A percentile compares a stretch with the other conserved stretches of the same genome.
These are phyloP conservation scores for Sebastes kiyomatsui DNA, from an alignment of 2,797 vertebrate species.

Conservation along the genomic window DNA sequence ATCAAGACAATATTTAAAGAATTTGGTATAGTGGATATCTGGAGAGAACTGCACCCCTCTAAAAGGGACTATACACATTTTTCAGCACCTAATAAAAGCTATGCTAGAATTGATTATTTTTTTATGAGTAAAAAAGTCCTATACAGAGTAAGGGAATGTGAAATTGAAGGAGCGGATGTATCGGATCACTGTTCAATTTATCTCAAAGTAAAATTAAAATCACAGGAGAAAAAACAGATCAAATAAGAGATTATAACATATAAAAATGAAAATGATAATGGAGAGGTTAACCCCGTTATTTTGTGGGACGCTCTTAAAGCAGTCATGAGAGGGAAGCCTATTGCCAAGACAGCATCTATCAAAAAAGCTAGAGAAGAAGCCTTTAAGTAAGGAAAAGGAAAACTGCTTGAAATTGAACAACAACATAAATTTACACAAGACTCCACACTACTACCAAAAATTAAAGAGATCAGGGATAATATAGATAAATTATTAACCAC, in stretches of 20 bases:
- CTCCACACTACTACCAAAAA: neutral
- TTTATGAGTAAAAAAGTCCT: neutral
- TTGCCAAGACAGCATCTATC: neutral
- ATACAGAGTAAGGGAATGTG: neutral
- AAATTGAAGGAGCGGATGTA: neutral
- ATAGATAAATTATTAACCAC: neutral
- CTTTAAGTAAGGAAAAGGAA: neutral
- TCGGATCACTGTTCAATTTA: too few relatives aligned
- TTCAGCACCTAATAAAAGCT: neutral
- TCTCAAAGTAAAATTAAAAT: neutral
- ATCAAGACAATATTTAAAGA: neutral
- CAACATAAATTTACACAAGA: neutral
- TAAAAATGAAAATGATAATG: neutral
- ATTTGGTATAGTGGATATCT: neutral
- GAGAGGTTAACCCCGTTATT: neutral
- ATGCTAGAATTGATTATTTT: neutral
- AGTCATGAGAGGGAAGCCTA: neutral
- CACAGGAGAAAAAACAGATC: neutral
- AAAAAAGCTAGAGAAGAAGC: neutral
- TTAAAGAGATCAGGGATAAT: neutral
- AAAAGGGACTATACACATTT: neutral
- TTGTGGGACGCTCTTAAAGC: slow-evolving; percentile 4
- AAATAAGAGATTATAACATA: neutral
- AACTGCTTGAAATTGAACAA: neutral
- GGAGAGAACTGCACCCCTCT: too few relatives aligned